Base-by-base conservation (phyloP, 2,113 vertebrate genomes). In the Pheucticus melanocephalus region DNA sequence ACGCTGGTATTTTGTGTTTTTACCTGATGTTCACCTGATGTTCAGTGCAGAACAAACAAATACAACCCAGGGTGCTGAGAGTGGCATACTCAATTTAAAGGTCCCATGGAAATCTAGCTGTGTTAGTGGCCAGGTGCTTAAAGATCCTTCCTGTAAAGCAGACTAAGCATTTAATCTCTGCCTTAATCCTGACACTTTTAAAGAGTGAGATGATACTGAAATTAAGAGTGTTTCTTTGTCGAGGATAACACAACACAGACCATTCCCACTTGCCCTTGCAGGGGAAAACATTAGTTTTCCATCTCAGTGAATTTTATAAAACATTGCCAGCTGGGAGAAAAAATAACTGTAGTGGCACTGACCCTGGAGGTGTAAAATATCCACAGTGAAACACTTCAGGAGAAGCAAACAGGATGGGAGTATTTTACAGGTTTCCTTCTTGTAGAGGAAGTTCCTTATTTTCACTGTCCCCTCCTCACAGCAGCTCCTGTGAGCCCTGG, bases 31-130 rank as follows among this genome's bases (percentile, higher is more conserved):
- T 51, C 11, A 51, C 16, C 27, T 11, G 42, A 12, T 4, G 2
- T 77, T 86, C 2, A 1, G 31, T 47, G 56, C 20, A 90, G 31
- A 80, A 40, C 0, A 6, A 19, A 9, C 1, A 18, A 60, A 61
- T 68, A 31, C 19, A 70, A 10, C 6, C 11, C 50, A 12, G 0
- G 22, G 42, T 79, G 47, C 12, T 39, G 44, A n/a, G 48, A 20
- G 44, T 82, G 40, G 5, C 23, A 42, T 24, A 31, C 12, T 22
- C 56, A 39, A 4, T 57, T 84, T 73, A 70, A 66, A 60, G 17
- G 5, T 5, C 2, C 8, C 2, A 5, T 31, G 19, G 59, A 92
- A 86, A 84, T 71, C 4, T 0, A 1, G 0, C 24, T 65, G 8
- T 64, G 22, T 76, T 42, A 39, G 53, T n/a, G 69, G 16, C 17